phyloP scores from a whole-genome alignment of 1,140 invertebrate genomes.

The Bombus affinis region DNA sequence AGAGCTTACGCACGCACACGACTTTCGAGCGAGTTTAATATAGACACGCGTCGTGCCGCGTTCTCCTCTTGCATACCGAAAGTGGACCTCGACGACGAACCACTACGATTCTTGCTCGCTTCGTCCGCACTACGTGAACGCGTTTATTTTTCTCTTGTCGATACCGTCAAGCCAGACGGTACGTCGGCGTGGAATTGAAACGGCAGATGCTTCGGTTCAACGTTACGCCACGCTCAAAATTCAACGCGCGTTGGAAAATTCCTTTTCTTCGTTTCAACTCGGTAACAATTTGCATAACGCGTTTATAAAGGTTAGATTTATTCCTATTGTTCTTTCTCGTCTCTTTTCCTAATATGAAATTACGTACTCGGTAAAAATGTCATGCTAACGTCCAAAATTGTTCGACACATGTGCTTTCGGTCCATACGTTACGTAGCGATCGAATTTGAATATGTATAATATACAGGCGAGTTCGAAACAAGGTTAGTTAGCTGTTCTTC shows the following conservation, averaged over 20 bases:
- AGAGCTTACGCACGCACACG: constrained; percentile 44
- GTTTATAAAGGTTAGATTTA: background rate
- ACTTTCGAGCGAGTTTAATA: constrained; percentile 66
- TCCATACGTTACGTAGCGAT: too few species aligned
- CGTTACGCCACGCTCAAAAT: background rate
- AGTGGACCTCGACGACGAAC: constrained; percentile 63
- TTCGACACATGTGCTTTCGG: background rate
- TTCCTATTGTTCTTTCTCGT: background rate
- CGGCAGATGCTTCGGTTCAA: background rate
- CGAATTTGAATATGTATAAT: too few species aligned
- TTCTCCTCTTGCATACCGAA: constrained; percentile 68
- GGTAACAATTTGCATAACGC: background rate
- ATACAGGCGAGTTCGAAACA: background rate
- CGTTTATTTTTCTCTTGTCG: constrained; percentile 39
- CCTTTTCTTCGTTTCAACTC: background rate
- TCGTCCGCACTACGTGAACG: constrained; percentile 2
- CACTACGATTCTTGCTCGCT: constrained; percentile 17
- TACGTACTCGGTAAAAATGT: background rate
- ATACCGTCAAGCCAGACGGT: constrained; percentile 25
- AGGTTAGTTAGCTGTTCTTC: background rate
- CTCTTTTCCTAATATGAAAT: background rate
- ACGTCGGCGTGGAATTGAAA: constrained; percentile 2
- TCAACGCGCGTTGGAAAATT: background rate
- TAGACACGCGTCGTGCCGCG: constrained; percentile 67
- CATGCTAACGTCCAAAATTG: background rate